Evolutionary conservation across 2,113 vertebrate genomes (phyloP).

Genomic region (Orycteropus afer): DNA sequence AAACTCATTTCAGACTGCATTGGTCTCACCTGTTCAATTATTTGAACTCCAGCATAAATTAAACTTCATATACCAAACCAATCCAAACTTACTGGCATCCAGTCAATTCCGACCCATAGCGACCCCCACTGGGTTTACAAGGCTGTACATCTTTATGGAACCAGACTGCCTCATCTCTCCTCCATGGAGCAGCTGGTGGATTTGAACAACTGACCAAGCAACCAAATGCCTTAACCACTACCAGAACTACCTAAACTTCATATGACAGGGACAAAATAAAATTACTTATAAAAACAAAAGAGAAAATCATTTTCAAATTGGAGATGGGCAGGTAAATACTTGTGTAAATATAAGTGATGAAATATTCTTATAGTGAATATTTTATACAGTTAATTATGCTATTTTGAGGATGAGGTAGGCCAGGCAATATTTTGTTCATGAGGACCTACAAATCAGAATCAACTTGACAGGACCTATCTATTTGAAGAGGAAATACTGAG

Average conservation of each 20-base stretch:
- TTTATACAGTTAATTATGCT: not conserved
- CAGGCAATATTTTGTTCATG: not conserved
- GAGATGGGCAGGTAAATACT: not conserved
- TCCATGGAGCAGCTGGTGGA: too few species aligned
- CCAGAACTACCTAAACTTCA: too few species aligned
- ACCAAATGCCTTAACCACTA: too few species aligned
- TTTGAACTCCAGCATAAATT: not conserved
- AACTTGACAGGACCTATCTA: not conserved
- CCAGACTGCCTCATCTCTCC: too few species aligned
- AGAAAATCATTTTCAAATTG: not conserved
- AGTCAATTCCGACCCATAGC: too few species aligned
- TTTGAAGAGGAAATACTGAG: not conserved
- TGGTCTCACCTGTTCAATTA: slow-evolving; percentile 31
- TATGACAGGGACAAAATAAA: not conserved
- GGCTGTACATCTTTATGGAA: too few species aligned
- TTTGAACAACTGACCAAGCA: too few species aligned
- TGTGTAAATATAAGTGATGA: not conserved
- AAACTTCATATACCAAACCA: too few species aligned
- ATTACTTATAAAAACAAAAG: not conserved
- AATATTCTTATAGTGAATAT: slow-evolving; percentile 6
- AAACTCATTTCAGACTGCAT: not conserved
- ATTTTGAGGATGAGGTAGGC: not conserved
- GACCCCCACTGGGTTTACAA: too few species aligned
- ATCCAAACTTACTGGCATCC: too few species aligned
- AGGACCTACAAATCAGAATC: not conserved